These are phyloP conservation scores for Lamellibrachia luymesi DNA, from an alignment of 1,140 invertebrate species.

Conservation along the genomic window DNA sequence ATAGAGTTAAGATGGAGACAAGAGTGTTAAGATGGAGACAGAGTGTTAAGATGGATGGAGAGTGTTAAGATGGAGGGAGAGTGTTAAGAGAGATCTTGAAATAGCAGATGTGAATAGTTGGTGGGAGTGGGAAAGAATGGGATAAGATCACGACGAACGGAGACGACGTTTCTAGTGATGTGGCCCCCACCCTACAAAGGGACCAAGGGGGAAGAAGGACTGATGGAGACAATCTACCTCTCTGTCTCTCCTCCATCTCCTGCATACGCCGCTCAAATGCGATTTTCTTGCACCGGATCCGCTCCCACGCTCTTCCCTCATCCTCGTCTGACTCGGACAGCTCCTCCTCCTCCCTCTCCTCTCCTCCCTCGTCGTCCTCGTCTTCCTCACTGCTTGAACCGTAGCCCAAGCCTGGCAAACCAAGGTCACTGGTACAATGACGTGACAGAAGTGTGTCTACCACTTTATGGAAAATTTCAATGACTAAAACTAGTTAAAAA, in stretches of 20 bases:
- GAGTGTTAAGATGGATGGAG: too few relatives aligned
- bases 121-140: too few relatives aligned
- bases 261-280: constrained; percentile 62
- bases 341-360: not conserved
- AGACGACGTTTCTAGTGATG: too few relatives aligned
- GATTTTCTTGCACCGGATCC: constrained; percentile 57
- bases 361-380: constrained; percentile 49
- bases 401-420: constrained; percentile 27
- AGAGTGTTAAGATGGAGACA: too few relatives aligned
- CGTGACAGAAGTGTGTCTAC: not conserved
- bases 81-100: too few relatives aligned
- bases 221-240: not conserved
- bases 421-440: not conserved
- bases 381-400: constrained; percentile 57
- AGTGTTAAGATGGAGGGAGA: too few relatives aligned
- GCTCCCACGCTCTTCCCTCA: constrained; percentile 58
- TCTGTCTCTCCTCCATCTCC: constrained; percentile 57
- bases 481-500: not conserved
- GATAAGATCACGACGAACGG: too few relatives aligned
- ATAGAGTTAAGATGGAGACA: too few relatives aligned
- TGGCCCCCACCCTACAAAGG: constrained; percentile 19
- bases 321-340: constrained; percentile 50
- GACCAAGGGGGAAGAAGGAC: constrained; percentile 31
- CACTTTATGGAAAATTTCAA: not conserved
- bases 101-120: too few relatives aligned